Conservation (phyloP, 2,113 vertebrate genomes). For the Tylochromis polylepis region DNA sequence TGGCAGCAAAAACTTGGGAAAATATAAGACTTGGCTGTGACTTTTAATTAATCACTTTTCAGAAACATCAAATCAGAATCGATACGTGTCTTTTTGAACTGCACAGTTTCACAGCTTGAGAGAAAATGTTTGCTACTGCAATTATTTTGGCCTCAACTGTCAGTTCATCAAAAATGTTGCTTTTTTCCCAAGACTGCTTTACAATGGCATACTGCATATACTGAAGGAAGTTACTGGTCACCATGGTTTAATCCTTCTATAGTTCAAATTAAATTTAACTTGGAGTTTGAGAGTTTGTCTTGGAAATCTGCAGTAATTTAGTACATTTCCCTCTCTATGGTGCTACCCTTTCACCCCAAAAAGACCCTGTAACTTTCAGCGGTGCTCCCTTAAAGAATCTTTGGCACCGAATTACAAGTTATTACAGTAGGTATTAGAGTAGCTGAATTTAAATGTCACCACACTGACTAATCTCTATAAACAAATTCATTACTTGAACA, state of each 20-base stretch:
- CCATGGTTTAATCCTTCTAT: neutral
- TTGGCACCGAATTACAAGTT: neutral
- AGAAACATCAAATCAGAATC: neutral
- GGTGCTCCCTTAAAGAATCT: neutral
- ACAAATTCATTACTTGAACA: neutral
- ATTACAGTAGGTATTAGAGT: neutral
- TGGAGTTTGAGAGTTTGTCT: neutral
- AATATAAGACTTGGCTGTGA: neutral
- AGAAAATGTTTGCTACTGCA: neutral
- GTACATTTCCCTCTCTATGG: neutral
- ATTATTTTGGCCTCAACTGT: neutral
- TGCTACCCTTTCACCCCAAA: rapidly evolving
- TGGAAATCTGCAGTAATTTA: neutral
- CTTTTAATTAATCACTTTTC: neutral
- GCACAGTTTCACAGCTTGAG: neutral
- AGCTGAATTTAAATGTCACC: neutral
- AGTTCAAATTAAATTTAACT: neutral
- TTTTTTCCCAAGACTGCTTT: neutral
- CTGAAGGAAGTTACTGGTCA: neutral
- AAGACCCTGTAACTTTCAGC: neutral
- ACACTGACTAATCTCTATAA: neutral
- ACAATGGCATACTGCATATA: neutral
- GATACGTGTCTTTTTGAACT: neutral
- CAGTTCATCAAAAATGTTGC: neutral
- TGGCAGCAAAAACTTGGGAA: neutral